Percentiles rank a stretch among this genome's conserved stretches.
phyloP scores from a whole-genome alignment of 2,888 invertebrate genomes.

The Ectemnius continuus region DNA sequence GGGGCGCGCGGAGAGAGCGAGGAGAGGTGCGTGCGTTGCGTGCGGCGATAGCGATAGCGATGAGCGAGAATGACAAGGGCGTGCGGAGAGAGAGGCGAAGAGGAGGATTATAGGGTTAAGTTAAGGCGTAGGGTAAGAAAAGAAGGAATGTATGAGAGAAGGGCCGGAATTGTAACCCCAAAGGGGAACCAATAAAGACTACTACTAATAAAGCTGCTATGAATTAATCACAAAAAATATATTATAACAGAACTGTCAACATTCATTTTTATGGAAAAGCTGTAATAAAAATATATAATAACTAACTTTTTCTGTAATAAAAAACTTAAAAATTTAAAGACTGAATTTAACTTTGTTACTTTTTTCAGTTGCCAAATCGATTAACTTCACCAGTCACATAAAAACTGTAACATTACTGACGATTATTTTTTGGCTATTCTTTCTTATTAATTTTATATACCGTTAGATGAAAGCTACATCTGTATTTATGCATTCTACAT shows the following conservation, averaged over 20 bases:
- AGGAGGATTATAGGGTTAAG: no score
- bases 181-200: no score
- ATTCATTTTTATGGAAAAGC: conserved; percentile 24
- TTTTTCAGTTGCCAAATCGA: conserved; percentile 41
- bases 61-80: no score
- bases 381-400: conserved; percentile 46
- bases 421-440: conserved; percentile 43
- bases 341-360: conserved; percentile 38
- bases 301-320: conserved; percentile 41
- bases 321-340: conserved; percentile 39
- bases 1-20: no score
- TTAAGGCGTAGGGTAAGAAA: no score
- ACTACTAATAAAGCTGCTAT: conserved; percentile 15
- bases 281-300: conserved; percentile 18
- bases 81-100: no score
- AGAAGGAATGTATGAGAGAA: no score
- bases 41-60: no score
- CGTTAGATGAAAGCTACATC: conserved; percentile 26
- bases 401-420: conserved; percentile 41
- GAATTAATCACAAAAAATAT: conserved; percentile 11
- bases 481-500: conserved; percentile 28
- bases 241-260: conserved; percentile 17
- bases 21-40: no score
- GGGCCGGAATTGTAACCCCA: no score
- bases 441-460: no score